Base-by-base conservation (phyloP, 2,888 invertebrate genomes). In the Mayetiola destructor region DNA sequence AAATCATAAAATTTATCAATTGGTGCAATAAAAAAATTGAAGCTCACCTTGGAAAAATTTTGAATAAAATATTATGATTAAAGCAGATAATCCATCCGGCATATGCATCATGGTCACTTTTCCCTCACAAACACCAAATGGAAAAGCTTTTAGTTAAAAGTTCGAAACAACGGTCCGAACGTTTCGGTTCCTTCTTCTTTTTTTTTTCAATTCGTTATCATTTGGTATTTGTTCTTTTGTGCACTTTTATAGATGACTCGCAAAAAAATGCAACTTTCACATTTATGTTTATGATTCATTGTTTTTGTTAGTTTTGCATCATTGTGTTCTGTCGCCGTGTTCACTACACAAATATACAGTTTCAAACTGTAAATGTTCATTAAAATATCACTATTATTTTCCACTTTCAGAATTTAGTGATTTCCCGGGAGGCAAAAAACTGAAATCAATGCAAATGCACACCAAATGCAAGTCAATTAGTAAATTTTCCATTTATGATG, bases 271-370 rank as follows among this genome's bases (percentile, higher is more conserved):
- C 27, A 16, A 48, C 23, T n/a, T 48, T 48, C 48, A 48, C 48
- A 48, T 48, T 48, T 48, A 48, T 27, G 48, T 48, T 48, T 48
- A 48, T 48, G 48, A 27, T 48, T 48, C 48, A 48, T 48, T 48
- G 48, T 48, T 48, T 6, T 1, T 27, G n/a, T 27, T 5, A 23
- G 4, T 14, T 12, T 16, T 12, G n/a, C 14, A 27, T 27, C 12
- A 32, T 32, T n/a, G n/a, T n/a, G n/a, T n/a, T n/a, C n/a, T n/a
- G n/a, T n/a, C n/a, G n/a, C n/a, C n/a, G n/a, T n/a, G n/a, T n/a
- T n/a, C n/a, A n/a, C n/a, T n/a, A n/a, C n/a, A n/a, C n/a, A n/a
- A n/a, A n/a, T n/a, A n/a, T n/a, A n/a, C n/a, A 32, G 23, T 27
- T 48, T 23, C 48, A 48, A 6, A 27, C 16, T 14, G 27, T n/a